Evolutionary conservation across 92 coral and sea anemone species (phyloP).

Genomic region (Epizoanthus fatuus): DNA sequence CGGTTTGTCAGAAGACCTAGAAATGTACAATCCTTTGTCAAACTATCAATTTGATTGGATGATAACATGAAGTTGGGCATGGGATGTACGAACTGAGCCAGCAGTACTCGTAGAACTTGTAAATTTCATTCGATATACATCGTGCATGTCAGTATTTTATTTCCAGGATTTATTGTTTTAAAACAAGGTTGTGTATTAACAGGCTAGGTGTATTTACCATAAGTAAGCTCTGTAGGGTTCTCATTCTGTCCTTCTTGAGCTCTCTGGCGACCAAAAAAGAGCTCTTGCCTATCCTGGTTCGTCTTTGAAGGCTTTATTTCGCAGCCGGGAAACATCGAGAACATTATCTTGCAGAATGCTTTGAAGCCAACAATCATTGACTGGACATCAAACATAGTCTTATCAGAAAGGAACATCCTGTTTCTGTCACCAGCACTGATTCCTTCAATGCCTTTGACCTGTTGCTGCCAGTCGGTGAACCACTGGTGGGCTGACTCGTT

Average conservation of each 20-base stretch:
- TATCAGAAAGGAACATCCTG: slow-evolving; percentile 5
- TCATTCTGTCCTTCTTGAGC: slow-evolving; percentile 40
- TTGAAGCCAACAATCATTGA: slow-evolving; percentile 32
- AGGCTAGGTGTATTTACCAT: slow-evolving; percentile 13
- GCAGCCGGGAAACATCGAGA: slow-evolving; percentile 15
- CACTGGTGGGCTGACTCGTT: too few relatives aligned
- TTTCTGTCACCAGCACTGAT: background rate
- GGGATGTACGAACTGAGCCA: too few relatives aligned
- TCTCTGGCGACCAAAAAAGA: slow-evolving; percentile 37
- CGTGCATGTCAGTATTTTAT: too few relatives aligned
- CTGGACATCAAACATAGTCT: slow-evolving; percentile 26
- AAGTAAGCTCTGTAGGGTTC: slow-evolving; percentile 36
- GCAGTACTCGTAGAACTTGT: too few relatives aligned
- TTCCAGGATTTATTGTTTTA: too few relatives aligned
- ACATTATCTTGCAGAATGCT: slow-evolving; percentile 14
- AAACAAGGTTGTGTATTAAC: too few relatives aligned
- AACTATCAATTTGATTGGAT: too few relatives aligned
- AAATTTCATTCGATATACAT: too few relatives aligned
- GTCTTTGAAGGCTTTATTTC: slow-evolving; percentile 22
- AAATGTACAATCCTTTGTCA: too few relatives aligned
- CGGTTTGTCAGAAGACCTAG: too few relatives aligned
- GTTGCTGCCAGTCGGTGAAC: too few relatives aligned
- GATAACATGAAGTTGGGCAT: too few relatives aligned
- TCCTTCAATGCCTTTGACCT: background rate
- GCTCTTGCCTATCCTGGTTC: slow-evolving; percentile 30